Conservation (phyloP, 2,113 vertebrate genomes). For the Gadus chalcogrammus region DNA sequence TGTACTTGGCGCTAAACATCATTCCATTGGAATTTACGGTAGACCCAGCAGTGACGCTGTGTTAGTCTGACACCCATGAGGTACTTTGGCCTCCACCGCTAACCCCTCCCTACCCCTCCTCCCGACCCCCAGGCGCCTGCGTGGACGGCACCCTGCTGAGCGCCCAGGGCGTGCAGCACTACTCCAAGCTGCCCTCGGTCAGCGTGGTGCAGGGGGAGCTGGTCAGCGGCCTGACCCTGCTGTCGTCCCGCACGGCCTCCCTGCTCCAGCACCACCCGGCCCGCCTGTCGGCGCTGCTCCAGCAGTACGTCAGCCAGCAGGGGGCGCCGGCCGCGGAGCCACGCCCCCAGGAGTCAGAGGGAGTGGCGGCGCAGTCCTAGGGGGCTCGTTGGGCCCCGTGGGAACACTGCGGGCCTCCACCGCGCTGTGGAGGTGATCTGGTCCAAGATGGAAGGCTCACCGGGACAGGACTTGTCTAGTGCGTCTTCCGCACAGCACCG, state of each 20-base stretch:
- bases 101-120: not conserved
- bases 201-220: constrained; percentile 71
- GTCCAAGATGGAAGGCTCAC: too few relatives aligned
- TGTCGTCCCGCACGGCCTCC: constrained; percentile 69
- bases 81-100: too few relatives aligned
- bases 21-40: not conserved
- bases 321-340: not conserved
- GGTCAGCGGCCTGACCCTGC: constrained; percentile 72
- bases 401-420: too few relatives aligned
- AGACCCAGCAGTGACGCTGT: not conserved
- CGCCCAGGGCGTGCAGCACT: constrained; percentile 75
- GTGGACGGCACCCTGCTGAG: constrained; percentile 86
- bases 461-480: too few relatives aligned
- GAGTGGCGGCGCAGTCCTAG: too few relatives aligned
- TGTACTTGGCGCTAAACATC: too few relatives aligned
- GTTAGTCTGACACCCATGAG: not conserved
- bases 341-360: too few relatives aligned
- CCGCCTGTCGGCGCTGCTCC: constrained; percentile 75
- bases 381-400: too few relatives aligned
- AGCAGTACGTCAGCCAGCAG: constrained; percentile 77
- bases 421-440: too few relatives aligned
- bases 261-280: constrained; percentile 77
- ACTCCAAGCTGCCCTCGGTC: constrained; percentile 80
- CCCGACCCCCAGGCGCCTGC: constrained; percentile 75
- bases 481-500: too few relatives aligned